These are phyloP conservation scores for Anguilla anguilla DNA, from an alignment of 2,797 vertebrate genomes.

Conservation along the genomic window DNA sequence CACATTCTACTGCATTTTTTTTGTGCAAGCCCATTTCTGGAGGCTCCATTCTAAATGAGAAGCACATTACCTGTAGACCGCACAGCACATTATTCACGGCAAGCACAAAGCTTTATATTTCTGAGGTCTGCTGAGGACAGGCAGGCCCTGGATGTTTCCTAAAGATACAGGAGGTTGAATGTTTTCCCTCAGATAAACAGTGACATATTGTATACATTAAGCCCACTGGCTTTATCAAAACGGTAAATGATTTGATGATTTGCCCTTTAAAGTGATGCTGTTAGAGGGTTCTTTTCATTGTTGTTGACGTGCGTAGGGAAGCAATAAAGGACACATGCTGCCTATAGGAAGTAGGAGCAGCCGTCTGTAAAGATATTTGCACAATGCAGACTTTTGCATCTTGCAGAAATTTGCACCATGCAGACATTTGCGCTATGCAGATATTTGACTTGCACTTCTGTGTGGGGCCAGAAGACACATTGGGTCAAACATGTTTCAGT, in stretches of 20 bases:
- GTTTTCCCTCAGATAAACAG: neutral
- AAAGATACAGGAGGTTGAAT: neutral
- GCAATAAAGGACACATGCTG: neutral
- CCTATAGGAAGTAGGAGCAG: neutral
- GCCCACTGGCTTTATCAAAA: neutral
- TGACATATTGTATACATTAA: neutral
- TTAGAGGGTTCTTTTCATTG: neutral
- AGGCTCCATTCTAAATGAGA: neutral
- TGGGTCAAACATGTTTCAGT: neutral
- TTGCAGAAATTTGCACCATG: too few species aligned
- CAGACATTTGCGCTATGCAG: too few species aligned
- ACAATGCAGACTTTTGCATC: too few species aligned
- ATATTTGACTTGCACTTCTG: too few species aligned
- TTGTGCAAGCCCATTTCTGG: neutral
- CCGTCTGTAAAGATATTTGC: too few species aligned
- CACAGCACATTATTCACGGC: neutral
- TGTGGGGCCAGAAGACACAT: neutral
- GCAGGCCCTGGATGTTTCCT: neutral
- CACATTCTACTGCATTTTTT: neutral
- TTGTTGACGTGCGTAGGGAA: neutral
- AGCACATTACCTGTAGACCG: neutral
- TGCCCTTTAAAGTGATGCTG: neutral
- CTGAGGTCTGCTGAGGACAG: neutral
- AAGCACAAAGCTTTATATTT: neutral
- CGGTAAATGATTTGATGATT: neutral